Base-by-base conservation (phyloP, 2,888 invertebrate genomes). In the Tillus elongatus region DNA sequence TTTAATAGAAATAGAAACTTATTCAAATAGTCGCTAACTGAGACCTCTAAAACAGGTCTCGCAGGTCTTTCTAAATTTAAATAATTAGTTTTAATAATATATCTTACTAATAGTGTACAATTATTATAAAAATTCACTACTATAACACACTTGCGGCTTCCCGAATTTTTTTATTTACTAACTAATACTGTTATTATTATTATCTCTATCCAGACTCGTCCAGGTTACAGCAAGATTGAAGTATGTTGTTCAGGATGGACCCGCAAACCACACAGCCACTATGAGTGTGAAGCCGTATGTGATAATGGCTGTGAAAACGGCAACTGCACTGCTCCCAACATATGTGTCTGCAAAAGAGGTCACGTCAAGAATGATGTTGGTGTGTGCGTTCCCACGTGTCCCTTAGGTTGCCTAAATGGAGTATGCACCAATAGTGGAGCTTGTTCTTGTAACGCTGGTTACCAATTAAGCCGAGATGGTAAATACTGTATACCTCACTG, bases 211-310 rank as follows among this genome's bases (percentile, higher is more conserved):
- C 61, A 77, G 77, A 71, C 80, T 1, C 67, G 71, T 1, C 63
- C 77, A 3, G 72, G 75, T 13, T 69, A 75, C 51, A 81, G 79
- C 53, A 73, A 72, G 41, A 75, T 82, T 48, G 69, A 77, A 43
- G 70, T 77, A 13, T 86, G 86, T 56, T 86, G 86, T 55, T 71
- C 74, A 1, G 85, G 84, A 10, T 85, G 78, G 61, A 67, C 70
- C 41, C 72, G 75, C 8, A 76, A 79, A 57, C 65, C 69, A 3
- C 71, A 72, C 56, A 72, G 67, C 2, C 68, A 69, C 53, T 51
- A 54, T 37, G 67, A 69, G 35, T 82, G 81, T 53, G 73, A 74
- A 29, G 74, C 79, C 0, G 65, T 73, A 10, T 85, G 85, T 53
- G 70, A 74, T 2, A 65, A 69, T 13, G 74, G 75, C 4, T 86